Evolutionary conservation across 2,113 vertebrate species (phyloP).

Genomic region (Otolemur garnettii): DNA sequence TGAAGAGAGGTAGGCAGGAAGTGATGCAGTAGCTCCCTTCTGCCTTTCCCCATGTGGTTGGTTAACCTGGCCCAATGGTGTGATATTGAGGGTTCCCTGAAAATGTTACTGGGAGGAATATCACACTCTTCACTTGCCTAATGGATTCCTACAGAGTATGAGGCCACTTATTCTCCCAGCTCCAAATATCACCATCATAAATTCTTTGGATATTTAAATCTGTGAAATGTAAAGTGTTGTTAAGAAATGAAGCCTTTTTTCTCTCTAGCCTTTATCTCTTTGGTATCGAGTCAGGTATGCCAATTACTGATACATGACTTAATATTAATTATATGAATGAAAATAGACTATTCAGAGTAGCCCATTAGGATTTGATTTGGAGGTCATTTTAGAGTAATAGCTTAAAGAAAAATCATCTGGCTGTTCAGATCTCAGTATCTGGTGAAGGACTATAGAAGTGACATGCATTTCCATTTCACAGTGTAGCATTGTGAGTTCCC

Average conservation of each 20-base stretch:
- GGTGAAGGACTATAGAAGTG: neutral
- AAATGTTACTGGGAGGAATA: neutral
- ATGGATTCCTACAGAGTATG: neutral
- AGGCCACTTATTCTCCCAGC: neutral
- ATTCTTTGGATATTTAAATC: neutral
- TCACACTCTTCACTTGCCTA: neutral
- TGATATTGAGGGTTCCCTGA: neutral
- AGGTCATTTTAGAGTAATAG: neutral
- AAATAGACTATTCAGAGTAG: neutral
- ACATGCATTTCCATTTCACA: neutral
- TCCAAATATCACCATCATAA: neutral
- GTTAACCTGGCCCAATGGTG: neutral
- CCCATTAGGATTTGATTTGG: constrained; percentile 20
- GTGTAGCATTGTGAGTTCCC: neutral
- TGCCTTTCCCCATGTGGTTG: neutral
- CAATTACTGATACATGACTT: neutral
- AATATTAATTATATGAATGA: neutral
- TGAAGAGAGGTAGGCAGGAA: neutral
- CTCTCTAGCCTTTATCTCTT: neutral
- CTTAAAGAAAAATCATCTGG: neutral
- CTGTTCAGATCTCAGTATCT: neutral
- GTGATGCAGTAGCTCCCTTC: neutral
- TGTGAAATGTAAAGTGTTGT: neutral
- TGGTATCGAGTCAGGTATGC: neutral
- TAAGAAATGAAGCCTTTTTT: neutral